Evolutionary conservation across 1,140 invertebrate genomes (phyloP).

Genomic region (Octopus sinensis): DNA sequence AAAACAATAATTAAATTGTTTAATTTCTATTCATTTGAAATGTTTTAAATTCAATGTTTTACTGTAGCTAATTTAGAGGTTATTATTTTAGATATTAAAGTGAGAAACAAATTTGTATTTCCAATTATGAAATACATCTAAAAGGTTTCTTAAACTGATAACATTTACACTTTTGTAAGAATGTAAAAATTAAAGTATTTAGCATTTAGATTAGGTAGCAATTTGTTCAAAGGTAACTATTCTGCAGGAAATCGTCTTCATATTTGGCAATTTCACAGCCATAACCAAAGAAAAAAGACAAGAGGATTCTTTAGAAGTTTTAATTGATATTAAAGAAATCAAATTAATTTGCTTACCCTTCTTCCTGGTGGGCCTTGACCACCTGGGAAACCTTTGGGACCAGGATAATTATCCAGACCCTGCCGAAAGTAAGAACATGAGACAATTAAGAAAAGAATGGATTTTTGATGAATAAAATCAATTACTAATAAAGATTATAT

Average conservation of each 20-base stretch:
- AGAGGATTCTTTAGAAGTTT: too few relatives aligned
- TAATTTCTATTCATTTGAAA: neutral
- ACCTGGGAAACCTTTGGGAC: slow-evolving; percentile 33
- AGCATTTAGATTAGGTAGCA: too few relatives aligned
- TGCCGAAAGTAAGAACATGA: slow-evolving; percentile 16
- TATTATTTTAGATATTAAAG: neutral
- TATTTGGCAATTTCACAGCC: too few relatives aligned
- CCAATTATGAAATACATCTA: neutral
- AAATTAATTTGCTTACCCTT: slow-evolving; percentile 22
- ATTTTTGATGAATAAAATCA: too few relatives aligned
- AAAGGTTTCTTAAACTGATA: neutral
- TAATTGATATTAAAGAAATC: neutral
- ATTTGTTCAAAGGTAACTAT: too few relatives aligned
- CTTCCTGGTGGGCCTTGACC: slow-evolving; percentile 27
- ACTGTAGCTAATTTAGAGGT: neutral
- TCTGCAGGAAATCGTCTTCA: too few relatives aligned
- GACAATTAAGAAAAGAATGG: neutral
- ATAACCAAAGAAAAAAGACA: too few relatives aligned
- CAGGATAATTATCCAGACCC: slow-evolving; percentile 31
- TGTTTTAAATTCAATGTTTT: neutral
- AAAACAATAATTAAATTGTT: neutral
- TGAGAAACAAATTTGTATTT: neutral
- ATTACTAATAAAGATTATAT: too few relatives aligned
- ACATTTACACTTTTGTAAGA: too few relatives aligned
- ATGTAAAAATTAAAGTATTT: too few relatives aligned